Evolutionary conservation across 2,888 invertebrate genomes (phyloP).

Genomic region (Amphimallon solstitiale): DNA sequence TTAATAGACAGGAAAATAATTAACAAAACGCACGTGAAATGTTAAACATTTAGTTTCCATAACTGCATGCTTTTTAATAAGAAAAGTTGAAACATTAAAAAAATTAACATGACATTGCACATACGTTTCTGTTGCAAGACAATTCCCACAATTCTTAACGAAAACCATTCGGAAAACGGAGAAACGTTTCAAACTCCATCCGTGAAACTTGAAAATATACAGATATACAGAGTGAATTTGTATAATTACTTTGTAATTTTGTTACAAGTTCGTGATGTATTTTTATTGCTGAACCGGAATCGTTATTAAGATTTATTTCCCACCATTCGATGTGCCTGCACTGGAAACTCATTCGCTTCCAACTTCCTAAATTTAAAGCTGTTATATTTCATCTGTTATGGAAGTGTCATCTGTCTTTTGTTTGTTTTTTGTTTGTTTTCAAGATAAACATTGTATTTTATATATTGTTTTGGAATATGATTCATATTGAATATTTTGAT

Average conservation of each 20-base stretch:
- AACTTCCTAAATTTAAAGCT: neutral
- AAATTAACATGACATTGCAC: too few relatives aligned
- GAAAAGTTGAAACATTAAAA: too few relatives aligned
- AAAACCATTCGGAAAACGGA: neutral
- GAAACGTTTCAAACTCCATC: neutral
- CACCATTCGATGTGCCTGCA: neutral
- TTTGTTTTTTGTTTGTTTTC: neutral
- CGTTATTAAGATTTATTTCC: constrained; percentile 29
- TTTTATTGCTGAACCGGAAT: constrained; percentile 26
- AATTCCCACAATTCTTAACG: neutral
- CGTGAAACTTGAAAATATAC: constrained; percentile 27
- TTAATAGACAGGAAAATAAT: too few relatives aligned
- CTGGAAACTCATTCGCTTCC: neutral
- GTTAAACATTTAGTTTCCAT: too few relatives aligned
- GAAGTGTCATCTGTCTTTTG: neutral
- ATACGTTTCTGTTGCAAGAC: too few relatives aligned
- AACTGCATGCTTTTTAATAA: too few relatives aligned
- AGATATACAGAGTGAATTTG: constrained; percentile 28
- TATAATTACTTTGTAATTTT: constrained; percentile 39
- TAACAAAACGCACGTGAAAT: too few relatives aligned
- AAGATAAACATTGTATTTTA: neutral
- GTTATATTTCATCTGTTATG: neutral
- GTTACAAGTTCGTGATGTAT: constrained; percentile 36
- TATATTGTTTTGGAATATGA: neutral
- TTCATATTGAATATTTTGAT: too few relatives aligned